These are phyloP conservation scores for Datnioides undecimradiatus DNA, from an alignment of 2,113 vertebrate species.

Conservation along the genomic window DNA sequence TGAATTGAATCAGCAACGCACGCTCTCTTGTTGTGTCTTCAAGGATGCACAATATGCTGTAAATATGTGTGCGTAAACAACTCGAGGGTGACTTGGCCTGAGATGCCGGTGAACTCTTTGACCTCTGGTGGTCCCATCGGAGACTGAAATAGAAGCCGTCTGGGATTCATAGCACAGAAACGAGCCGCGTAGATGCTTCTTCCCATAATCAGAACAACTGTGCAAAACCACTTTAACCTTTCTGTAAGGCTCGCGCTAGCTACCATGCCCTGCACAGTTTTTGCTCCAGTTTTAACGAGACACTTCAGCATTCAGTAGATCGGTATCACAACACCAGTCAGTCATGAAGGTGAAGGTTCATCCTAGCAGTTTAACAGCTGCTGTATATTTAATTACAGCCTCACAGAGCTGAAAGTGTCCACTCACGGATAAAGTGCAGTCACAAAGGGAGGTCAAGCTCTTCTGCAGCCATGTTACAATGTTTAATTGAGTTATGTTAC, in stretches of 20 bases:
- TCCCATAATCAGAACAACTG: neutral
- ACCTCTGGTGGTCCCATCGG: constrained; percentile 14
- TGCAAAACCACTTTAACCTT: neutral
- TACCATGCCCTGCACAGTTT: neutral
- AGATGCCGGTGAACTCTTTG: neutral
- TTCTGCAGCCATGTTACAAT: neutral
- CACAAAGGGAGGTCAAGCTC: neutral
- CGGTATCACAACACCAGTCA: neutral
- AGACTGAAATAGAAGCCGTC: constrained; percentile 15
- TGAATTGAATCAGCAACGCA: neutral
- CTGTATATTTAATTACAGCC: neutral
- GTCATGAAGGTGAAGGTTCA: neutral
- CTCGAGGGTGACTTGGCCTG: constrained; percentile 6
- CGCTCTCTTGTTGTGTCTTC: neutral
- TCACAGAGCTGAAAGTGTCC: neutral
- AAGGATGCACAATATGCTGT: neutral
- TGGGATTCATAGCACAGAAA: neutral
- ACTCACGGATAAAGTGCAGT: neutral
- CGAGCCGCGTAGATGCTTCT: neutral
- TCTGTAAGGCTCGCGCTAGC: neutral
- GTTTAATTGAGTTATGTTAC: neutral
- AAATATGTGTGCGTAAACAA: neutral
- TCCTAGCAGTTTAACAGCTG: neutral
- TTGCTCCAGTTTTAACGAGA: neutral
- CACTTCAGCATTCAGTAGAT: neutral